phyloP scores from a whole-genome alignment of 2,797 vertebrate species.

The Chloroceryle inda region DNA sequence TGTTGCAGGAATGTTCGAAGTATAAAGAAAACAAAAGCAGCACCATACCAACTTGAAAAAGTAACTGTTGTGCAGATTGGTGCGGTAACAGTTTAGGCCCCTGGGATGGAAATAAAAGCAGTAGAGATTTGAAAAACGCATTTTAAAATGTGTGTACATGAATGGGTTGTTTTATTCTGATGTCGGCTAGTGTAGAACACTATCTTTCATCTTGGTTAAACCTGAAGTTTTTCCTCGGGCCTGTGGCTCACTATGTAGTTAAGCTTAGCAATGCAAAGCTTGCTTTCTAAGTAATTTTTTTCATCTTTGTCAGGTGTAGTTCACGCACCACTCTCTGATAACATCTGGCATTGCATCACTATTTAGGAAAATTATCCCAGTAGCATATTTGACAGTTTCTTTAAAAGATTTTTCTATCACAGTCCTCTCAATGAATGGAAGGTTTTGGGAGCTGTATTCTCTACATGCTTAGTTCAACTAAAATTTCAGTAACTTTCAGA shows the following conservation, averaged over 20 bases:
- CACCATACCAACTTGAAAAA: not conserved
- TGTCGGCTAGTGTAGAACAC: rapidly evolving
- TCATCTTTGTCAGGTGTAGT: not conserved
- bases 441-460: not conserved
- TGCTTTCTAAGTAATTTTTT: not conserved
- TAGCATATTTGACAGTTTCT: not conserved
- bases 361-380: not conserved
- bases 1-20: not conserved
- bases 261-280: not conserved
- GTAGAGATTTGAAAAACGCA: not conserved
- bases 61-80: not conserved
- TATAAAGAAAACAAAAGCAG: not conserved
- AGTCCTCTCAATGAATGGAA: not conserved
- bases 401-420: not conserved
- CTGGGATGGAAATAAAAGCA: not conserved
- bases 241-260: not conserved
- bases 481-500: not conserved
- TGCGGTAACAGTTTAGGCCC: not conserved
- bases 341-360: not conserved
- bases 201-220: not conserved
- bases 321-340: not conserved
- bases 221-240: not conserved
- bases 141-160: not conserved
- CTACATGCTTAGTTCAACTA: not conserved
- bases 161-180: not conserved